Evolutionary conservation across 37 sponge, comb jelly and placozoan genomes (phyloP), one percentile per base, ranked within the genome.

Genomic region (Cliona cf. orientalis): DNA sequence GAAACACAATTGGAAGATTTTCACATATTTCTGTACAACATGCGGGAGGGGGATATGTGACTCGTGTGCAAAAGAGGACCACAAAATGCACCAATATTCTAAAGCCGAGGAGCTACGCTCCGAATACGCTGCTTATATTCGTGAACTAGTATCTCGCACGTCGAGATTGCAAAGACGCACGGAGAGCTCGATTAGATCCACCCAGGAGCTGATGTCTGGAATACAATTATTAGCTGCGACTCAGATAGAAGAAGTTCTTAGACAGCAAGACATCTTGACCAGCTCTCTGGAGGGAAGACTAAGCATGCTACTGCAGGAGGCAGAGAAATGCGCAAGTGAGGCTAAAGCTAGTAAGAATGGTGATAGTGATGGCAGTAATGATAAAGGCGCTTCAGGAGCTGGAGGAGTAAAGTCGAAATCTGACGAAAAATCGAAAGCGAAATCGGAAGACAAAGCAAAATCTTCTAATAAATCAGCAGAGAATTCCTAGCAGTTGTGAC

Each of bases 1-100:
- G 55, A 37, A 35, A 44, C 85, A 85, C 70, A 76, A 76, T 61
- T 76, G 61, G 61, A 85, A 56, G 34, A 58, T 59, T 0, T 76
- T 56, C 58, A 55, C 36, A 3, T 73, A 59, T 36, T 85, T 60
- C 45, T 85, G 85, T 40, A 68, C 77, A 22, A 85, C 76, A 1
- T 85, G 85, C 43, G 77, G 77, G 44, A 85, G 77, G 38, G 85
- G 78, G 28, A 75, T 85, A 34, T 85, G 85, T 58, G 77, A 76
- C 36, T 35, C n/a, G 23, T 85, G 85, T 46, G 29, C 69, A 37
- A 76, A 76, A 25, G 37, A 59, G 34, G 77, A 76, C 5, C 85
- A 85, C 77, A 56, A 82, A 64, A 17, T 49, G 21, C 82, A 82
- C 38, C 33, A 46, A 25, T 82, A 58, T 58, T 37, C 82, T 0